Conservation (phyloP, 2,888 invertebrate species). For the Dicranocentrus wangi region DNA sequence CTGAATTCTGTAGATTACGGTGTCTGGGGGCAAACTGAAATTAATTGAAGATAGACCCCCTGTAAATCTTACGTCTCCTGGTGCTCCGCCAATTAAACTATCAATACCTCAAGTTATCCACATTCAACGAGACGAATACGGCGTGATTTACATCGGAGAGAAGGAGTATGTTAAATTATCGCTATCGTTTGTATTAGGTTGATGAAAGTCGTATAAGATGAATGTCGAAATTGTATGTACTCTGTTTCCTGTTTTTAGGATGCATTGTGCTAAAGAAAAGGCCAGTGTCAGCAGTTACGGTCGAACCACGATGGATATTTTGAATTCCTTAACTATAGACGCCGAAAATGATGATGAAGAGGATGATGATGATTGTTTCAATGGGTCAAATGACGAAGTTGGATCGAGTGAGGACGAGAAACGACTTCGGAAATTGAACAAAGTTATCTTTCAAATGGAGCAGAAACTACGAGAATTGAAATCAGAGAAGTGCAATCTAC, state of each 20-base stretch:
- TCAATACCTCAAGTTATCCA: slow-evolving; percentile 81
- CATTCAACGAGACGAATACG: slow-evolving; percentile 83
- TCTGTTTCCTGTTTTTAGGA: too few relatives aligned
- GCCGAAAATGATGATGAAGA: slow-evolving; percentile 49
- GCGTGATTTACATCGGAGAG: slow-evolving; percentile 82
- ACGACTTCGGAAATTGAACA: slow-evolving; percentile 45
- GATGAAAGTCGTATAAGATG: not conserved
- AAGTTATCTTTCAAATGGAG: slow-evolving; percentile 56
- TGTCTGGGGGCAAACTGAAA: slow-evolving; percentile 85
- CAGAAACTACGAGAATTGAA: slow-evolving; percentile 55
- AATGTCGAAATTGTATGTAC: too few relatives aligned
- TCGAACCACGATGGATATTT: slow-evolving; percentile 32
- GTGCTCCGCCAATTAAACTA: slow-evolving; percentile 86
- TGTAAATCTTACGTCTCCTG: slow-evolving; percentile 86
- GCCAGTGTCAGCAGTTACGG: not conserved
- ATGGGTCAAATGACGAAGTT: slow-evolving; percentile 3
- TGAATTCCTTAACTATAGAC: slow-evolving; percentile 42
- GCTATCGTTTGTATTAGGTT: not conserved
- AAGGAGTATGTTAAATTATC: slow-evolving; percentile 28
- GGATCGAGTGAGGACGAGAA: slow-evolving; percentile 33
- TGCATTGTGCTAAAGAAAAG: slow-evolving; percentile 30
- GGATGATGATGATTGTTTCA: slow-evolving; percentile 30
- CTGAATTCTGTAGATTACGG: slow-evolving; percentile 68
- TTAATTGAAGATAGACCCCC: slow-evolving; percentile 89
- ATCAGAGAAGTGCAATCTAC: slow-evolving; percentile 62